Base-by-base conservation (phyloP, 2,888 invertebrate genomes). In the Microctonus hyperodae region DNA sequence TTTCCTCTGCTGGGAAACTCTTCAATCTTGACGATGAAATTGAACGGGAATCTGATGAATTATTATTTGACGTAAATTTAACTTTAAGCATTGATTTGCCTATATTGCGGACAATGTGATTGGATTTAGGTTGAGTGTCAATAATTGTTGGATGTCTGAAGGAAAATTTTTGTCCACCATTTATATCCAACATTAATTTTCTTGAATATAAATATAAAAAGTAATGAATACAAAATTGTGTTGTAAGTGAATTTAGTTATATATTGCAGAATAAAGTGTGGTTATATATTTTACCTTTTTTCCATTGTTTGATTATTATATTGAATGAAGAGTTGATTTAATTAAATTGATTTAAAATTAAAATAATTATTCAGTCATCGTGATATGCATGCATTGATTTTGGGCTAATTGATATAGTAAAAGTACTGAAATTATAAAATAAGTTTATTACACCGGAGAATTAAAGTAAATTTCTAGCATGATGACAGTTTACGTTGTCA, bases 1-100 rank as follows among this genome's bases (percentile, higher is more conserved):
- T 73, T 37, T 71, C 74, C 64, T 81, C 81, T 0, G 76, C 74
- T 1, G 81, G 81, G 57, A 81, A 81, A 65, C 68, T 73, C 61
- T 79, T 80, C 3, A 80, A 62, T 59, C 80, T 73, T 7, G 81
- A 72, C 2, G 77, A 76, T 9, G 70, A 73, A 44, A 16, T 64
- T 10, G 73, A 64, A 25, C 66, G 59, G 2, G 33, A 5, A 13
- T 74, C 73, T 1, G 61, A 70, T 1, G 50, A 63, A 35, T 56
- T 70, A n/a, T 77, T 73, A 9, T 68, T 72, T 4, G 68, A 51
- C n/a, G 10, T 72, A 57, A 76, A 74, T 40, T 73, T 72, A 0
- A 74, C 76, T 67, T 77, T 79, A 1, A 76, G 75, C 1, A 16
- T 57, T 33, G 50, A 13, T 25, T 37, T 23, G 28, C 35, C 22